These are phyloP conservation scores for Amiota minor DNA, from an alignment of 2,888 invertebrate genomes.

Conservation along the genomic window DNA sequence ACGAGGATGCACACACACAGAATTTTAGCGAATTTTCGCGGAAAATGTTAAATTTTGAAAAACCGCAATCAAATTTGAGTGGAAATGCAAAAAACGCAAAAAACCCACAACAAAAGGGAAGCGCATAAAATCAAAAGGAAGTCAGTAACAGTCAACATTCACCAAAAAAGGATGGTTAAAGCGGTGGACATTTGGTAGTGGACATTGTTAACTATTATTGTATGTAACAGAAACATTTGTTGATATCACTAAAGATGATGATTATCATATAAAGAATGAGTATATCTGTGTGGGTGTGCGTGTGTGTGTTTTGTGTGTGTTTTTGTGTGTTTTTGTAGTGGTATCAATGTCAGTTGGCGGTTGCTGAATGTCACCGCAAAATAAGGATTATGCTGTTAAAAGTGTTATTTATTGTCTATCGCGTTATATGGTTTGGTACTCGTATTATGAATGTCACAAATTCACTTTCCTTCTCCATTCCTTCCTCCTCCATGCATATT, in stretches of 20 bases:
- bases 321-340: slow-evolving; percentile 31
- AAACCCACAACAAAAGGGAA: not conserved
- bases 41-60: slow-evolving; percentile 18
- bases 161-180: not conserved
- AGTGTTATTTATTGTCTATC: slow-evolving; percentile 37
- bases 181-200: slow-evolving; percentile 5
- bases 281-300: no score
- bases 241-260: no score
- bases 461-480: not conserved
- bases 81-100: slow-evolving; percentile 23
- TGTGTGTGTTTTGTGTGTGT: no score
- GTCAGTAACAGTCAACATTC: not conserved
- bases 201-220: not conserved
- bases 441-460: not conserved
- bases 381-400: slow-evolving; percentile 34
- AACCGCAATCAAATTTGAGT: slow-evolving; percentile 49
- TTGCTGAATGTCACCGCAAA: slow-evolving; percentile 38
- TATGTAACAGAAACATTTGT: no score
- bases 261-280: no score
- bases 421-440: no score
- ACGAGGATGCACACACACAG: not conserved
- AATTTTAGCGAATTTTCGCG: slow-evolving; percentile 35
- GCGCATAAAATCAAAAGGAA: not conserved
- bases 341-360: slow-evolving; percentile 44
- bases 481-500: not conserved